phyloP scores from a whole-genome alignment of 2,113 vertebrate genomes.

The Protobothrops flavoviridis region DNA sequence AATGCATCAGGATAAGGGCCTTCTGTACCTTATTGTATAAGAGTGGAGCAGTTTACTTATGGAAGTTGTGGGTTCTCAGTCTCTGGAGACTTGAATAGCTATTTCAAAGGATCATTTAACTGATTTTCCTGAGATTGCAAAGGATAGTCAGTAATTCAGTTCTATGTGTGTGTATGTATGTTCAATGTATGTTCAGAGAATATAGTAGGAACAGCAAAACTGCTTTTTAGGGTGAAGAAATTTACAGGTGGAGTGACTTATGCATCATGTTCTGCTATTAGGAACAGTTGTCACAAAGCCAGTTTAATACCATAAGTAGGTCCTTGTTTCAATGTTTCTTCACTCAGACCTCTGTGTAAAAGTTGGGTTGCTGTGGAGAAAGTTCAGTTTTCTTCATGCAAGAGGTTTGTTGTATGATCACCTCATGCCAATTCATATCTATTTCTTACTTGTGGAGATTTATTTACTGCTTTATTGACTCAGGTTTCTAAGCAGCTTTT shows the following conservation, averaged over 20 bases:
- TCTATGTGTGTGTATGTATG: not conserved
- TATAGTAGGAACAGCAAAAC: not conserved
- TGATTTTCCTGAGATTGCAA: not conserved
- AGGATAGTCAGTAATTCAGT: not conserved
- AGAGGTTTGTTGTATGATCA: not conserved
- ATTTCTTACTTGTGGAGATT: not conserved
- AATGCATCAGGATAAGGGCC: not conserved
- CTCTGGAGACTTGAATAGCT: not conserved
- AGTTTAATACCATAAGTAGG: not conserved
- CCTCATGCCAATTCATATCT: not conserved
- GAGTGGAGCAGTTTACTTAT: not conserved
- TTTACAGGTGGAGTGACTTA: not conserved
- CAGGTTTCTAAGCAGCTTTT: not conserved
- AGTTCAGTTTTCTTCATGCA: not conserved
- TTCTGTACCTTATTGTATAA: not conserved
- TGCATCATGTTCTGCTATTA: not conserved
- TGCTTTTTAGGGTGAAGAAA: not conserved
- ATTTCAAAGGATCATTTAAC: not conserved
- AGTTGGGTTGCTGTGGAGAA: not conserved
- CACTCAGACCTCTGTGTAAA: not conserved
- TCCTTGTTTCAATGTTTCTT: not conserved
- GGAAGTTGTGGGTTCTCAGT: not conserved
- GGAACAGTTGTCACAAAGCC: not conserved
- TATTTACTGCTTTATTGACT: not conserved
- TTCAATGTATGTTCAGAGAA: not conserved